Base-by-base conservation (phyloP, 1,140 invertebrate species). In the Linepithema humile region DNA sequence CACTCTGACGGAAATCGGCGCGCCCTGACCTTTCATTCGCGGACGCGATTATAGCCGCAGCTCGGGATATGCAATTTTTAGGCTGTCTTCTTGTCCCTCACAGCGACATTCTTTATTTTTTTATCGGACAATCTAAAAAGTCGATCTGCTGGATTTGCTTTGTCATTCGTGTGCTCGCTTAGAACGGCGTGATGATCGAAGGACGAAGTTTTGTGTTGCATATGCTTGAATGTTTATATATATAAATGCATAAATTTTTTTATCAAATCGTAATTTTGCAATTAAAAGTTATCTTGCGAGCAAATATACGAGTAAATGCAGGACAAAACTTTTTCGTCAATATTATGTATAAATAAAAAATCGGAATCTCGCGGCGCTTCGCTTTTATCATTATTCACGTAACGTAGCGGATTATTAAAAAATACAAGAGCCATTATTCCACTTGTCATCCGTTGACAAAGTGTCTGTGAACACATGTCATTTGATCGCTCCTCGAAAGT, bases 11-110 rank as follows among this genome's bases (percentile, higher is more conserved):
- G 15, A 78, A 17, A 69, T n/a, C 64, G 40, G 26, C 55, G 20
- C 7, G 29, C 23, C 20, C 43, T 69, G 53, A 40, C 29, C 62
- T 60, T 55, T 40, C 1, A 59, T 38, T 1, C 23, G 32, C 32
- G 15, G 3, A 10, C 6, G 10, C 5, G 40, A 85, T 55, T 62
- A 38, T 45, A 26, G n/a, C 26, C 43, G 26, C 48, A 38, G 9
- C 6, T n/a, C 3, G 40, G 2, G 29, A 17, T 10, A 55, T 80
- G 48, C 35, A 80, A 80, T 69, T 80, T 70, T 80, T 78, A 78
- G 17, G 48, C 48, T 55, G 5, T 7, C 45, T n/a, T n/a, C n/a
- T n/a, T 23, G 72, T 73, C 15, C 48, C 40, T 53, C 7, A 32
- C n/a, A 64, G 2, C 10, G 26, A 74, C 2, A 62, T 32, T 40